Evolutionary conservation across 2,113 vertebrate species (phyloP), one percentile per base, ranked within the genome.

Genomic region (Fukomys damarensis): DNA sequence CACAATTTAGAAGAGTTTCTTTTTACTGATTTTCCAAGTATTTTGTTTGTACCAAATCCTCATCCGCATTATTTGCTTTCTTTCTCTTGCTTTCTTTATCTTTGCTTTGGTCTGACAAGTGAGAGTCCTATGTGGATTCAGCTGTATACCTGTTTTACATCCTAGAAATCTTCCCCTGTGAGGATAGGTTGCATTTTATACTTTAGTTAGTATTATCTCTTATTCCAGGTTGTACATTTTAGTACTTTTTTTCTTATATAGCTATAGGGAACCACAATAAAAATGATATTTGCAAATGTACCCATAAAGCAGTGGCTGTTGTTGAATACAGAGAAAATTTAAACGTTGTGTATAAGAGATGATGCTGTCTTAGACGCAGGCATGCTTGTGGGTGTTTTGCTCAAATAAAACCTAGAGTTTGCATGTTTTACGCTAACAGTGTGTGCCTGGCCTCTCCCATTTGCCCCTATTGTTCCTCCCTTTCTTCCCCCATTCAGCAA

Each of bases 181-280:
- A 41, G n/a, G 24, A 63, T 66, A 77, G 74, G 11, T 49, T 35
- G 22, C 20, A 79, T 43, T 87, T 93, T 70, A 12, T 52, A 82
- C 24, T 95, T 93, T 28, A 68, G 0, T 43, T 91, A 12, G 9
- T 61, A 20, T 95, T 61, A 66, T 72, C 86, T 81, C 58, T 95
- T 96, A 26, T 4, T 81, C 35, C 95, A 13, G 43, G 7, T 94
- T 59, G 80, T 94, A 83, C 3, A 49, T 91, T 79, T 89, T n/a
- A 96, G 19, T 74, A 49, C 0, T 38, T 38, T 84, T 66, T n/a
- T 58, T 92, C 16, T 38, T 38, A 2, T 68, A 30, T 11, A 68
- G 12, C 22, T 88, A 28, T 7, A 49, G 7, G 68, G 32, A 81
- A 32, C 14, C 63, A 38, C 65, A 72, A 72, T n/a, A 28, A 6